phyloP scores from a whole-genome alignment of 2,888 invertebrate species.

The Eurytoma adleriae region DNA sequence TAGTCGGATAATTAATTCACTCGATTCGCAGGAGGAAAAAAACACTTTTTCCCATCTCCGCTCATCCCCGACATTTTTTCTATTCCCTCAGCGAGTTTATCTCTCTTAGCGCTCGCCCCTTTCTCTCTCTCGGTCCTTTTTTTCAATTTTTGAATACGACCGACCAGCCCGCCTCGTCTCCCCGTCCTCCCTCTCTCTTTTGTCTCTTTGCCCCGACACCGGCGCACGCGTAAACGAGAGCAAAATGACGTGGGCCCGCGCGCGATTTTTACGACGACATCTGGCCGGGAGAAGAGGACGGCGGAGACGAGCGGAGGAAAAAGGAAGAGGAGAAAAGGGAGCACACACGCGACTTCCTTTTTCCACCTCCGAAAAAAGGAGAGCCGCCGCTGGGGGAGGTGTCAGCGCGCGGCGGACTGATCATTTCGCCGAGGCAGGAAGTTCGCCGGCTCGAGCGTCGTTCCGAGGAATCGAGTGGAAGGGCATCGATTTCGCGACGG shows the following conservation, averaged over 20 bases:
- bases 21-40: not conserved
- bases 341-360: not conserved
- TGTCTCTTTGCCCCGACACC: constrained; percentile 64
- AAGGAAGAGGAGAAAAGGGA: constrained; percentile 1
- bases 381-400: not conserved
- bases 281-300: not conserved
- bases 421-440: constrained; percentile 15
- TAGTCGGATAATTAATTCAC: too few species aligned
- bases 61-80: not conserved
- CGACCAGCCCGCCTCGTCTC: constrained; percentile 5
- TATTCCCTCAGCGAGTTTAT: constrained; percentile 14
- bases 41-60: not conserved
- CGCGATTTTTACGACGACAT: constrained; percentile 26
- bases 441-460: constrained; percentile 36
- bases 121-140: constrained; percentile 1
- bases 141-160: constrained; percentile 33
- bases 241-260: constrained; percentile 35
- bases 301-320: not conserved
- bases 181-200: constrained; percentile 50
- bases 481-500: constrained; percentile 47
- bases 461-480: constrained; percentile 53
- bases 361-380: constrained; percentile 6
- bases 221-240: constrained; percentile 40
- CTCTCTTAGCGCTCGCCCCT: not conserved
- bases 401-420: constrained; percentile 17